Evolutionary conservation across 2,888 invertebrate genomes (phyloP).

Genomic region (Tineola bisselliella): DNA sequence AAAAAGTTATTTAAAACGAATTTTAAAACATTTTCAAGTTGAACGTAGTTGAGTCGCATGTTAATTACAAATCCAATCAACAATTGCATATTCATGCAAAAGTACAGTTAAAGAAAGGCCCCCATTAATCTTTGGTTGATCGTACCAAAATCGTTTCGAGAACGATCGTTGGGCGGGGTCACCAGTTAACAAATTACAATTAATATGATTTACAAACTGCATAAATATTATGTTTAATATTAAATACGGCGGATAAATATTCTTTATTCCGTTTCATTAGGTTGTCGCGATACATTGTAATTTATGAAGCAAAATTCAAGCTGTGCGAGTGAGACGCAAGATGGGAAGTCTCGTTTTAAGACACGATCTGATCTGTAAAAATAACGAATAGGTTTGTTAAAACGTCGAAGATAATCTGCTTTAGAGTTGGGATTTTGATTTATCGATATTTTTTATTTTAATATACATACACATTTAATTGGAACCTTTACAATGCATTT

Average conservation of each 20-base stretch:
- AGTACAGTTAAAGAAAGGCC: constrained; percentile 9
- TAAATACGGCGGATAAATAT: constrained; percentile 30
- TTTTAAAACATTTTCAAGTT: too few species aligned
- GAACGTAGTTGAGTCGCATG: too few species aligned
- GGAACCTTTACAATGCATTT: too few species aligned
- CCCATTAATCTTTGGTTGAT: not conserved
- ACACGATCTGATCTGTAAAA: constrained; percentile 13
- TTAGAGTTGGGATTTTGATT: not conserved
- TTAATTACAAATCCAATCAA: constrained; percentile 9
- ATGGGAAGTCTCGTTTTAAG: constrained; percentile 1
- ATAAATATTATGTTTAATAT: constrained; percentile 44
- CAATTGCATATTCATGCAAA: constrained; percentile 9
- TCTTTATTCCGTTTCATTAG: constrained; percentile 28
- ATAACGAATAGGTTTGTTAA: constrained; percentile 15
- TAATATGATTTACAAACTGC: constrained; percentile 49
- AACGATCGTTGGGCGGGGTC: not conserved
- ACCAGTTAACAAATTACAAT: constrained; percentile 48
- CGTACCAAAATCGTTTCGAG: constrained; percentile 7
- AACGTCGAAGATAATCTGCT: constrained; percentile 15
- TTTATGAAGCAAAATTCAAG: constrained; percentile 21
- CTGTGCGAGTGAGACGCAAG: constrained; percentile 11
- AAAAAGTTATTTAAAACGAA: too few species aligned
- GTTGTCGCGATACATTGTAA: constrained; percentile 38
- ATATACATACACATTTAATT: too few species aligned
- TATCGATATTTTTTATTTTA: not conserved